phyloP scores from a whole-genome alignment of 2,888 invertebrate species.

The Candidula unifasciata region DNA sequence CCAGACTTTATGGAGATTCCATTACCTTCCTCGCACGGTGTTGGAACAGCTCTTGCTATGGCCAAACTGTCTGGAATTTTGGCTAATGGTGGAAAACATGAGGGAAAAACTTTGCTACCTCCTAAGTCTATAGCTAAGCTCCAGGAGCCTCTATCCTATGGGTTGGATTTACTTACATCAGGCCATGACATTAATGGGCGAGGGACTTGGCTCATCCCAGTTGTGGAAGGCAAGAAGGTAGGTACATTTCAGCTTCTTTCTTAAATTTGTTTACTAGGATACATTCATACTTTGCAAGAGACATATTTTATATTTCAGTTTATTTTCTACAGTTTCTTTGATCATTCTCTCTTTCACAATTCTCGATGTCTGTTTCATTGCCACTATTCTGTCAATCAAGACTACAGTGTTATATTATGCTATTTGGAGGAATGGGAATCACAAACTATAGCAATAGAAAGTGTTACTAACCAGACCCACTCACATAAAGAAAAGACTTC shows the following conservation, averaged over 20 bases:
- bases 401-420: too few species aligned
- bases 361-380: too few species aligned
- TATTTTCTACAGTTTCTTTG: too few species aligned
- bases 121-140: conserved; percentile 58
- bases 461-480: too few species aligned
- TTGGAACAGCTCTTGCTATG: conserved; percentile 64
- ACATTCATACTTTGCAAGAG: too few species aligned
- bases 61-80: conserved; percentile 66
- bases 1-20: conserved; percentile 68
- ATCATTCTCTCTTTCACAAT: too few species aligned
- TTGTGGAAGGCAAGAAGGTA: conserved; percentile 64
- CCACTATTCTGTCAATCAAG: too few species aligned
- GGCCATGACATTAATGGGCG: conserved; percentile 64
- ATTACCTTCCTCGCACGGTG: conserved; percentile 65
- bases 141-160: conserved; percentile 63
- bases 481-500: too few species aligned
- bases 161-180: conserved; percentile 62
- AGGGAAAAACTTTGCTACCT: conserved; percentile 60
- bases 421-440: too few species aligned
- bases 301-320: too few species aligned
- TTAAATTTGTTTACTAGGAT: too few species aligned
- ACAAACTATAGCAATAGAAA: too few species aligned
- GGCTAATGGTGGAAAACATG: conserved; percentile 66
- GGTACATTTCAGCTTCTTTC: neutral
- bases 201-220: conserved; percentile 66